Evolutionary conservation across 2,797 vertebrate genomes (phyloP).

Genomic region (Artibeus jamaicensis): DNA sequence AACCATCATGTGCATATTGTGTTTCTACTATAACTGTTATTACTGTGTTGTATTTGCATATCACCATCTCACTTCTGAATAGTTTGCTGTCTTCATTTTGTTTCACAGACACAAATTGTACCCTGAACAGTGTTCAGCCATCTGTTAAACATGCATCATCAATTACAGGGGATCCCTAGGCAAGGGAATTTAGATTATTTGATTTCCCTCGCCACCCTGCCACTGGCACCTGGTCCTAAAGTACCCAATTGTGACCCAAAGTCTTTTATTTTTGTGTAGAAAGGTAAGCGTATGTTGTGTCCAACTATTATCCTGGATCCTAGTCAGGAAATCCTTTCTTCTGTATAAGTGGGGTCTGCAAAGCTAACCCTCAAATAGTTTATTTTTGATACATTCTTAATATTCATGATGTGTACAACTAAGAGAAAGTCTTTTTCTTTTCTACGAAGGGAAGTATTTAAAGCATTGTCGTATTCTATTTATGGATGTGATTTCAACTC

Average conservation of each 20-base stretch:
- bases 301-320: neutral
- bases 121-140: neutral
- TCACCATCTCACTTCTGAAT: neutral
- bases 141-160: neutral
- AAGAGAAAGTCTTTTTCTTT: neutral
- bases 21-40: neutral
- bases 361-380: neutral
- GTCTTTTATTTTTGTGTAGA: neutral
- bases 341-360: neutral
- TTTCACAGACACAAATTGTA: neutral
- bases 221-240: neutral
- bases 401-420: neutral
- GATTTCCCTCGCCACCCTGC: rapidly evolving
- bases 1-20: neutral
- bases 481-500: neutral
- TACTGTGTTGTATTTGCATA: neutral
- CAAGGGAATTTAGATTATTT: neutral
- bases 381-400: neutral
- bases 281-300: neutral
- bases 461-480: neutral
- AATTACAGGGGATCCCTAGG: neutral
- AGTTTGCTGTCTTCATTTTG: neutral
- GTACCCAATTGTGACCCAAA: neutral
- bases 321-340: neutral
- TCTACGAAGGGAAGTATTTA: neutral